A percentile compares a stretch with the other conserved stretches of the same genome.
Evolutionary conservation across 1,140 invertebrate genomes (phyloP).

Genomic region (Heliothis virescens): DNA sequence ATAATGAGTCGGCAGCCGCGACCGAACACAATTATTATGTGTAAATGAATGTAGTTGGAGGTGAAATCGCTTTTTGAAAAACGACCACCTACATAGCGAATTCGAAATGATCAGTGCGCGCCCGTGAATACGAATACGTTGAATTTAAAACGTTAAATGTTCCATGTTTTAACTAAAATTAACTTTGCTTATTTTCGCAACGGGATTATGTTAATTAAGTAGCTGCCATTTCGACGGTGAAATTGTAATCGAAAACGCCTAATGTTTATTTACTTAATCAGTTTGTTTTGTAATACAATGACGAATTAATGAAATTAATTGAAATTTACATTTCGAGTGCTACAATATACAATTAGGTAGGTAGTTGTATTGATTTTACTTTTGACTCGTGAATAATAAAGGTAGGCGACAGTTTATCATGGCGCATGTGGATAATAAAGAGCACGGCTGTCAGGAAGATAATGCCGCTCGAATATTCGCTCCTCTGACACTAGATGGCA

Average conservation of each 20-base stretch:
- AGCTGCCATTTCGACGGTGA: constrained; percentile 70
- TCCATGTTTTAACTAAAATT: constrained; percentile 76
- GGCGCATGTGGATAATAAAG: constrained; percentile 32
- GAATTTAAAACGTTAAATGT: constrained; percentile 48
- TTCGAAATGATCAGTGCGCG: constrained; percentile 64
- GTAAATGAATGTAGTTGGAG: constrained; percentile 77
- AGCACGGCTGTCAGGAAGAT: constrained; percentile 36
- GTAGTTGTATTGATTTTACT: constrained; percentile 25
- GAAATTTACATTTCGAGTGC: constrained; percentile 43
- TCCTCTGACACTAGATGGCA: constrained; percentile 40
- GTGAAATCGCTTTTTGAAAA: constrained; percentile 77
- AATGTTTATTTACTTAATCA: constrained; percentile 82
- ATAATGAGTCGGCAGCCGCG: constrained; percentile 80
- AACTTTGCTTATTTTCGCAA: constrained; percentile 78
- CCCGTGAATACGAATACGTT: constrained; percentile 46
- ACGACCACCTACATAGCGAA: constrained; percentile 62
- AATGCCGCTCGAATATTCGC: constrained; percentile 28
- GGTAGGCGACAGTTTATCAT: constrained; percentile 14
- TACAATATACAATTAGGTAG: constrained; percentile 31
- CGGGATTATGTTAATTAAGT: constrained; percentile 80
- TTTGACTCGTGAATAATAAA: constrained; percentile 27
- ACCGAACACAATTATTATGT: constrained; percentile 82
- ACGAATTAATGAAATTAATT: constrained; percentile 59
- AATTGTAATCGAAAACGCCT: constrained; percentile 77
- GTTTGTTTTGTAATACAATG: constrained; percentile 73